Conservation (phyloP, 2,797 vertebrate genomes). For the Sebastes minor region DNA sequence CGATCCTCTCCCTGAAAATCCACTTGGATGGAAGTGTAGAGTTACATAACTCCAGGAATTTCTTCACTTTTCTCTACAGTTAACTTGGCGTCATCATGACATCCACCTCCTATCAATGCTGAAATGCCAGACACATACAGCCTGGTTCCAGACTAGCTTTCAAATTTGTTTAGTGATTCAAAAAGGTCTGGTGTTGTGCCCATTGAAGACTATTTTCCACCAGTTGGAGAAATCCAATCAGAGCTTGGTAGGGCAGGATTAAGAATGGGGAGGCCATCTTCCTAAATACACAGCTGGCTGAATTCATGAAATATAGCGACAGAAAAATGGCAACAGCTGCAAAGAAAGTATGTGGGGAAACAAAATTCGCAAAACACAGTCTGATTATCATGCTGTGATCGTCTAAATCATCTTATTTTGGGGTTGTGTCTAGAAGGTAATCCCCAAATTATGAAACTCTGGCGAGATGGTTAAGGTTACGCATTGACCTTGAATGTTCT, state of each 20-base stretch:
- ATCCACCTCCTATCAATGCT: neutral
- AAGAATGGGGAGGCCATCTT: neutral
- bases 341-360: neutral
- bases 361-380: neutral
- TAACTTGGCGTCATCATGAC: neutral
- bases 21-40: neutral
- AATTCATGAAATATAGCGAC: neutral
- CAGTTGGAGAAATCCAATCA: neutral
- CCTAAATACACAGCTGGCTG: neutral
- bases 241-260: neutral
- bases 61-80: neutral
- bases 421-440: too few species aligned
- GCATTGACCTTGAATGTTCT: too few species aligned
- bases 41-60: neutral
- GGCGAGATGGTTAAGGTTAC: too few species aligned
- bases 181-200: neutral
- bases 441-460: too few species aligned
- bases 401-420: neutral
- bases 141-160: neutral
- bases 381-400: neutral
- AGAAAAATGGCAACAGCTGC: neutral
- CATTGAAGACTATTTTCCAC: neutral
- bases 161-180: neutral
- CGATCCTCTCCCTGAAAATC: neutral
- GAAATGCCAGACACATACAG: neutral